Evolutionary conservation across 2,888 invertebrate species (phyloP).

Genomic region (Philopedon plagiatum): DNA sequence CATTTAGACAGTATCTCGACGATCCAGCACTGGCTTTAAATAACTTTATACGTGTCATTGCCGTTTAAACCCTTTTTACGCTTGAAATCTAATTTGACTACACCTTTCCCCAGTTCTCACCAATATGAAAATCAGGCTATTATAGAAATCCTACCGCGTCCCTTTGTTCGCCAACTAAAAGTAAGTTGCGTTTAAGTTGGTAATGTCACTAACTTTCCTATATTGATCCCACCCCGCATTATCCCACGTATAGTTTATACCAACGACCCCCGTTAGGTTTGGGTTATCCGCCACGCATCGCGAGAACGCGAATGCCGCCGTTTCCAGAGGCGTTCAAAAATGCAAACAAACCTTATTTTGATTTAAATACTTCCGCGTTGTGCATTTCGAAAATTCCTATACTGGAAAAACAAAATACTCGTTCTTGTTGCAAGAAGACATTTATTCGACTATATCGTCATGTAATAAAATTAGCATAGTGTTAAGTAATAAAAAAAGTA

Average conservation of each 20-base stretch:
- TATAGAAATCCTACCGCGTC: constrained; percentile 17
- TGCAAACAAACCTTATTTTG: no score
- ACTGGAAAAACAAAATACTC: no score
- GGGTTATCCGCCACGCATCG: constrained; percentile 39
- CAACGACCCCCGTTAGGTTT: constrained; percentile 20
- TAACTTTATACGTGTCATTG: background rate
- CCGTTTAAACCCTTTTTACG: constrained; percentile 12
- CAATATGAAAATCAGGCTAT: constrained; percentile 1
- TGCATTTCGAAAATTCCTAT: no score
- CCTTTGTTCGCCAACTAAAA: constrained; percentile 27
- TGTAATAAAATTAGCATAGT: no score
- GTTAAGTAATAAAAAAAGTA: no score
- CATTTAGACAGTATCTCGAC: no score
- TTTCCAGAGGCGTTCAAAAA: constrained; percentile 30
- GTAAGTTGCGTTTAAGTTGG: constrained; percentile 38
- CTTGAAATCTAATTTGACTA: constrained; percentile 16
- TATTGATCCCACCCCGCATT: constrained; percentile 42
- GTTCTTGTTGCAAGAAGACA: no score
- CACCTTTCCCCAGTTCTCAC: background rate
- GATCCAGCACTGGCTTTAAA: no score
- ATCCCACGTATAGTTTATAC: constrained; percentile 39
- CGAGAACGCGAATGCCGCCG: constrained; percentile 36
- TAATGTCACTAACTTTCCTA: constrained; percentile 39
- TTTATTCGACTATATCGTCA: no score
- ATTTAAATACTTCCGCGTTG: no score